Conservation (phyloP, 2,888 invertebrate species). For the Reticulitermes lucifugus region DNA sequence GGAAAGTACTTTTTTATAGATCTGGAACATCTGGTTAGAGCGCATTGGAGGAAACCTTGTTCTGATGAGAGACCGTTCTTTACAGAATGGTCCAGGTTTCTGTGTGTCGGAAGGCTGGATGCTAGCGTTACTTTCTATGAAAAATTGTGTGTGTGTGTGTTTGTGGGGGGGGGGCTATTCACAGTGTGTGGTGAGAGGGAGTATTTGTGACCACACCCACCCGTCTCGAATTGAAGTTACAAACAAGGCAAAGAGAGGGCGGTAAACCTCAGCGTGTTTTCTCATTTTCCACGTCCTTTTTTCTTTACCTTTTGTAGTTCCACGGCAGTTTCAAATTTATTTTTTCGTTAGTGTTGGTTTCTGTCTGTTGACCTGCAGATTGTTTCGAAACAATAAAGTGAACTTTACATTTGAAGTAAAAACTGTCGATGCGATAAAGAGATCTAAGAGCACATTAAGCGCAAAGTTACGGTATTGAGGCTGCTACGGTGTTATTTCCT, state of each 20-base stretch:
- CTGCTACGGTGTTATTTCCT: too few species aligned
- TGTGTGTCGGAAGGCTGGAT: background rate
- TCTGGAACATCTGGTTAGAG: too few species aligned
- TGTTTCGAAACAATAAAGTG: too few species aligned
- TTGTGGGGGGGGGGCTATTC: background rate
- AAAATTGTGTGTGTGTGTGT: background rate
- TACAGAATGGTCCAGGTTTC: background rate
- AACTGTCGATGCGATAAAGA: too few species aligned
- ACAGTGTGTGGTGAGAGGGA: background rate
- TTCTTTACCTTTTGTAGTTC: background rate
- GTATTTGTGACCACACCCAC: background rate
- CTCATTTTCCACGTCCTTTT: background rate
- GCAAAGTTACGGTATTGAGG: too few species aligned
- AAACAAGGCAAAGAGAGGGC: background rate
- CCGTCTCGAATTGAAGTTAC: background rate
- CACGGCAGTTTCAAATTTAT: background rate
- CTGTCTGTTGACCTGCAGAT: too few species aligned
- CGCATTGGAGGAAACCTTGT: too few species aligned
- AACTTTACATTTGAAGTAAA: too few species aligned
- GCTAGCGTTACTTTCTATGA: background rate
- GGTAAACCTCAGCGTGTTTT: background rate
- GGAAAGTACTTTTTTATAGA: too few species aligned
- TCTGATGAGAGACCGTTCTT: background rate
- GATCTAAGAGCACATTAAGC: too few species aligned
- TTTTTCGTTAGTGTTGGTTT: background rate